These are phyloP conservation scores for Adela reaumurella DNA, from an alignment of 2,888 invertebrate species.

Conservation along the genomic window DNA sequence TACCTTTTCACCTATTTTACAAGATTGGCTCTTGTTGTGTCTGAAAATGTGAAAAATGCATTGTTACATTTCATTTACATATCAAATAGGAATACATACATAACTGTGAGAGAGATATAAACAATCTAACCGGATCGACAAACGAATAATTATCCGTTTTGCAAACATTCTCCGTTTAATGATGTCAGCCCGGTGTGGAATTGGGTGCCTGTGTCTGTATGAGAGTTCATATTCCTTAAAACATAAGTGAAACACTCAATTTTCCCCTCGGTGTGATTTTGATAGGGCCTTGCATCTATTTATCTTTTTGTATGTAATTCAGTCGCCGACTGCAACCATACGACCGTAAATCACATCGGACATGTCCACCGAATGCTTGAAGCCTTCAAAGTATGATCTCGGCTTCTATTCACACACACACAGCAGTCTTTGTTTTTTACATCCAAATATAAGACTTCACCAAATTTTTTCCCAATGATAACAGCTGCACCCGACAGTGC, in stretches of 20 bases:
- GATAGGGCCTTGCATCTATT: neutral
- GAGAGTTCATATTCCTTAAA: slow-evolving; percentile 2
- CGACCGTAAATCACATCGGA: slow-evolving; percentile 6
- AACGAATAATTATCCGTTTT: no score
- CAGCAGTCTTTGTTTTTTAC: slow-evolving; percentile 6
- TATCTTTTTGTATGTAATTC: slow-evolving; percentile 5
- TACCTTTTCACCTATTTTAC: no score
- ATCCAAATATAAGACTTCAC: slow-evolving; percentile 5
- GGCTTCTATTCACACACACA: slow-evolving; percentile 7
- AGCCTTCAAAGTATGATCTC: slow-evolving; percentile 7
- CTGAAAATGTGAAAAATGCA: no score
- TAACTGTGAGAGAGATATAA: no score
- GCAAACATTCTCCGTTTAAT: no score
- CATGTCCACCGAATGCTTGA: slow-evolving; percentile 7
- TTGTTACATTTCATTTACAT: no score
- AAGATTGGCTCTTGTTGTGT: no score
- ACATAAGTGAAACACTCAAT: slow-evolving; percentile 5
- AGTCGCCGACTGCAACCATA: slow-evolving; percentile 9
- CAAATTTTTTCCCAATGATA: neutral
- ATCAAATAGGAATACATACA: no score
- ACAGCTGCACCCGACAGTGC: neutral
- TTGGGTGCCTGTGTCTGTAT: no score
- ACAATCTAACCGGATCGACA: no score
- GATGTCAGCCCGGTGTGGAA: no score
- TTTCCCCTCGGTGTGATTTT: neutral